Evolutionary conservation across 2,888 invertebrate genomes (phyloP).

Genomic region (Epicampocera succincta): DNA sequence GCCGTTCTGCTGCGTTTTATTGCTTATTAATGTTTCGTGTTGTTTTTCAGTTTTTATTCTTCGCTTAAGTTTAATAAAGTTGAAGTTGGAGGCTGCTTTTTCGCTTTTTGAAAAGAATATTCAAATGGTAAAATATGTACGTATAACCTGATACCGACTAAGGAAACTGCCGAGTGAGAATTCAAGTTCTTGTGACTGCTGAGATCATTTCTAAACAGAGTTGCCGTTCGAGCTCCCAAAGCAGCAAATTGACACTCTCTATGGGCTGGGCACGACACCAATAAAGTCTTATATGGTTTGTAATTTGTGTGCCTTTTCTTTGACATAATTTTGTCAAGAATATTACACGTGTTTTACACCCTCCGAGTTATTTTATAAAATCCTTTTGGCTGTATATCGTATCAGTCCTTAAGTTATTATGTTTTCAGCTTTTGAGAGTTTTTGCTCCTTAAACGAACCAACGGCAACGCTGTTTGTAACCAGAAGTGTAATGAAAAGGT

Average conservation of each 20-base stretch:
- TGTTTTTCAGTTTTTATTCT: conserved; percentile 10
- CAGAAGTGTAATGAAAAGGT: conserved; percentile 33
- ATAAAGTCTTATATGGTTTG: too few species aligned
- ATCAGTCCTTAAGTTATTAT: too few species aligned
- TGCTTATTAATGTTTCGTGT: conserved; percentile 29
- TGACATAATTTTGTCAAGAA: too few species aligned
- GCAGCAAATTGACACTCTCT: too few species aligned
- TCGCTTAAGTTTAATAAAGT: neutral
- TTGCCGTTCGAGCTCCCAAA: too few species aligned
- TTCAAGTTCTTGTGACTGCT: neutral
- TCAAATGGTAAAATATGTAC: neutral
- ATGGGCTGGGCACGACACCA: too few species aligned
- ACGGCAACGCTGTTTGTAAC: neutral
- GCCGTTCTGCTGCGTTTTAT: conserved; percentile 8
- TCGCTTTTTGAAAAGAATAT: conserved; percentile 41
- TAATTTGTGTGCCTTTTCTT: too few species aligned
- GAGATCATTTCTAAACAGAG: neutral
- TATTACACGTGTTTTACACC: too few species aligned
- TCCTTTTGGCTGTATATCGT: too few species aligned
- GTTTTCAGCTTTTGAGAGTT: too few species aligned
- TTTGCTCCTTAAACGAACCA: too few species aligned
- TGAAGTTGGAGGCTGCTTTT: conserved; percentile 20
- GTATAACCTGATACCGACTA: conserved; percentile 11
- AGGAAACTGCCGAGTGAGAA: neutral
- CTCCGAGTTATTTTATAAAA: too few species aligned